Conservation (phyloP, 2,888 invertebrate species). For the Byasa hedistus region DNA sequence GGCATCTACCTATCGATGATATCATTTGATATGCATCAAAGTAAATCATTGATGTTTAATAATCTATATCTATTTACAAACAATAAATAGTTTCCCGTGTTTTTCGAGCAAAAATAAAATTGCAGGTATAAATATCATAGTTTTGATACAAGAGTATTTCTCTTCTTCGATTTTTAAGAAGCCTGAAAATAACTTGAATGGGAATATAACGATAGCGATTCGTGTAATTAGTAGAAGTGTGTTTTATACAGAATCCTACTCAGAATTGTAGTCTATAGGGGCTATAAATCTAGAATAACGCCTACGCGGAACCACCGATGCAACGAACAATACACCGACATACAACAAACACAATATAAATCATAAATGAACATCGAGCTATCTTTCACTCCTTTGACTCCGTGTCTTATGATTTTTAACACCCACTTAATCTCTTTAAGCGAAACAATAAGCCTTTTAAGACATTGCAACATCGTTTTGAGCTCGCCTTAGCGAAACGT, state of each 20-base stretch:
- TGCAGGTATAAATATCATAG: no score
- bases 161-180: not conserved
- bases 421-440: conserved; percentile 70
- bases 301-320: conserved; percentile 57
- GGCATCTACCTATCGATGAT: no score
- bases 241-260: conserved; percentile 36
- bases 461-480: conserved; percentile 49
- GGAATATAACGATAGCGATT: not conserved
- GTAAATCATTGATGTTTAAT: no score
- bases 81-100: no score
- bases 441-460: conserved; percentile 60
- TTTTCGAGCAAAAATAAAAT: no score
- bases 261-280: conserved; percentile 44
- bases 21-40: no score
- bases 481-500: conserved; percentile 35
- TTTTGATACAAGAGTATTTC: no score
- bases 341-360: conserved; percentile 70
- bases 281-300: conserved; percentile 69
- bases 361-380: conserved; percentile 65
- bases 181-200: no score
- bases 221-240: not conserved
- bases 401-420: conserved; percentile 75
- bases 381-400: conserved; percentile 68
- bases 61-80: no score
- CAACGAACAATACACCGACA: conserved; percentile 67